These are phyloP conservation scores for Yasuhikotakia modesta DNA, from an alignment of 2,797 vertebrate genomes.

Conservation along the genomic window DNA sequence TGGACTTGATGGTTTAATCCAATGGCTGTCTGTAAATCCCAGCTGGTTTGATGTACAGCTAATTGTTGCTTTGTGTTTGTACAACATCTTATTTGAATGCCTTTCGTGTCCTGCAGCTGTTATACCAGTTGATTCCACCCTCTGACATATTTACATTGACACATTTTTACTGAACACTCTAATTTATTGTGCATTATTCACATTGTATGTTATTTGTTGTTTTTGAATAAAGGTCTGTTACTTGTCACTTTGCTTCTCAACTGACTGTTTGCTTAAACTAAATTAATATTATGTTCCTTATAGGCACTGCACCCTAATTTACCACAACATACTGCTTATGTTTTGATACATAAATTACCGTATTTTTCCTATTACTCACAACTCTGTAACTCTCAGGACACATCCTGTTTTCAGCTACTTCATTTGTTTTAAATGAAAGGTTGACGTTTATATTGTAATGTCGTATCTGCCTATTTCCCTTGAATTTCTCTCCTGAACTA, in stretches of 20 bases:
- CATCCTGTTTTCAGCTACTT: no score
- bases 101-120: slow-evolving; percentile 42
- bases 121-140: slow-evolving; percentile 56
- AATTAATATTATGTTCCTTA: no score
- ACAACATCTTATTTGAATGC: slow-evolving; percentile 38
- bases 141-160: slow-evolving; percentile 50
- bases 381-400: not conserved
- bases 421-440: not conserved
- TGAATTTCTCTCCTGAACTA: not conserved
- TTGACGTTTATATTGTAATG: not conserved
- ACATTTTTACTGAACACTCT: slow-evolving; percentile 65
- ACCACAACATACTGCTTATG: no score
- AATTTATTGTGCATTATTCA: slow-evolving; percentile 75
- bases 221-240: slow-evolving; percentile 57
- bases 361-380: slow-evolving; percentile 36
- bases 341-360: slow-evolving; percentile 38
- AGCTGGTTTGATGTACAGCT: slow-evolving; percentile 38
- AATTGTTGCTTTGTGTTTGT: slow-evolving; percentile 14
- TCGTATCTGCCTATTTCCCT: not conserved
- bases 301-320: no score
- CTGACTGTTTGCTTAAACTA: not conserved
- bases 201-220: slow-evolving; percentile 63
- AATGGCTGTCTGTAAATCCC: slow-evolving; percentile 25
- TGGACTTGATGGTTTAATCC: slow-evolving; percentile 6
- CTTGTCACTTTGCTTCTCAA: slow-evolving; percentile 1